Evolutionary conservation across 2,888 invertebrate genomes (phyloP).

Genomic region (Pseudolycoriella hygida): DNA sequence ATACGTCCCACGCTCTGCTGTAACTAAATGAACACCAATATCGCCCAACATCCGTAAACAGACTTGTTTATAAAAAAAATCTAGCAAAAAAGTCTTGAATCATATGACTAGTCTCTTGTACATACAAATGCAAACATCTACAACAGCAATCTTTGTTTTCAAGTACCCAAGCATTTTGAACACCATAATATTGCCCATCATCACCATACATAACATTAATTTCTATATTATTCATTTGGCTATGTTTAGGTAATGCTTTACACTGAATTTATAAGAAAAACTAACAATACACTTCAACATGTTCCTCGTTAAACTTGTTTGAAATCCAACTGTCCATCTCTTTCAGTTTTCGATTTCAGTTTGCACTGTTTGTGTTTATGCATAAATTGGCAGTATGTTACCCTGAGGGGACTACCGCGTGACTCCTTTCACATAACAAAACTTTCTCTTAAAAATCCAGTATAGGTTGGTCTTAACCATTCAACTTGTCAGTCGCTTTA

Average conservation of each 20-base stretch:
- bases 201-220: too few relatives aligned
- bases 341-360: neutral
- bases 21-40: too few relatives aligned
- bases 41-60: neutral
- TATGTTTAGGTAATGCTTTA: too few relatives aligned
- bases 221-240: too few relatives aligned
- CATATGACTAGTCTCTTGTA: neutral
- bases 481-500: conserved; percentile 2
- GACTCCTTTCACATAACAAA: conserved; percentile 10
- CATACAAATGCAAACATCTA: neutral
- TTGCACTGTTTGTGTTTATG: neutral
- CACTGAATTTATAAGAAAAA: too few relatives aligned
- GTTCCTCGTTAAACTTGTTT: neutral
- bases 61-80: neutral
- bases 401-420: conserved; percentile 7
- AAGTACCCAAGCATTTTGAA: too few relatives aligned
- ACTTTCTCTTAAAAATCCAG: conserved; percentile 9
- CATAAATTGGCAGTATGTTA: neutral
- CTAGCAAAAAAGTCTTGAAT: too few relatives aligned
- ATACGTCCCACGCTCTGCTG: too few relatives aligned
- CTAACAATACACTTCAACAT: neutral
- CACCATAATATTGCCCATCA: too few relatives aligned
- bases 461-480: conserved; percentile 5
- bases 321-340: neutral
- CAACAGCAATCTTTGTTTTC: neutral